Conservation (phyloP, 53 echinoderm and acorn worm species). For the Crossaster papposus region DNA sequence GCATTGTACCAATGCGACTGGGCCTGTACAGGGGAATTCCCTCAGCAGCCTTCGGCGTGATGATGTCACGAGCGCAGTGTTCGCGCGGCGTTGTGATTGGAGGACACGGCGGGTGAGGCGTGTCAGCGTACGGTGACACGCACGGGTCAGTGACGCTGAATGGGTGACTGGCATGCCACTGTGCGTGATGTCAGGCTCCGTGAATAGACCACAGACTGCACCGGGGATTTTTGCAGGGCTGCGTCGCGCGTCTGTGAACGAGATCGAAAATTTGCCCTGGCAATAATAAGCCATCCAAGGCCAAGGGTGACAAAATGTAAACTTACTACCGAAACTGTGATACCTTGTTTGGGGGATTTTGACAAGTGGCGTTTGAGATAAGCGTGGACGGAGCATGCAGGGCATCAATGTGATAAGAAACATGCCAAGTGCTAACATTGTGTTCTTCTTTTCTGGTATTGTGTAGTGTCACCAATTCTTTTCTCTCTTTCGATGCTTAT, state of each 20-base stretch:
- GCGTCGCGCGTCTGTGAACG: neutral
- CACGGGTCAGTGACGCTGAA: slow-evolving; percentile 50
- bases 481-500: too few species aligned
- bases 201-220: slow-evolving; percentile 25
- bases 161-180: neutral
- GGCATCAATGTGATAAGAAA: neutral
- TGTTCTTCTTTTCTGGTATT: too few species aligned
- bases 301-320: neutral
- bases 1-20: neutral
- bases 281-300: neutral
- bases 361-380: slow-evolving; percentile 27
- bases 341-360: neutral
- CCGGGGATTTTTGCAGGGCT: slow-evolving; percentile 15
- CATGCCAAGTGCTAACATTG: neutral
- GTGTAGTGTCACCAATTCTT: too few species aligned
- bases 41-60: neutral
- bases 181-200: slow-evolving; percentile 37
- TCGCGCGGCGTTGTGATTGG: slow-evolving; percentile 37
- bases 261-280: too few species aligned
- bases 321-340: neutral
- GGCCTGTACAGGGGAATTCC: slow-evolving; percentile 18
- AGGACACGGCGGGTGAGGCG: neutral
- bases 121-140: neutral
- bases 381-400: neutral
- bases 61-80: slow-evolving; percentile 26